Base-by-base conservation (phyloP, 2,888 invertebrate genomes). In the Hemithea aestivaria region DNA sequence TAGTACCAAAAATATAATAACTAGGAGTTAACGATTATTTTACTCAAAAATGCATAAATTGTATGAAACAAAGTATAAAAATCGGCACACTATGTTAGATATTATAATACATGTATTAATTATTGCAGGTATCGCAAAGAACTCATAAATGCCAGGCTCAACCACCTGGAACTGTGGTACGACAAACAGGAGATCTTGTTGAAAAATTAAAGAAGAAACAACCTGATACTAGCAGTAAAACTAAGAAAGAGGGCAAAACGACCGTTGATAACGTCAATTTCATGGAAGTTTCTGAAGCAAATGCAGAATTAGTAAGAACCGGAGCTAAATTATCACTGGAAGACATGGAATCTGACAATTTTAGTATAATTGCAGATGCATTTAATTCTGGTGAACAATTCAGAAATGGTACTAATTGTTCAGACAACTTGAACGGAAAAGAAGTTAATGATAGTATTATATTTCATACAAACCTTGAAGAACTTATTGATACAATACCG, bases 121-220 rank as follows among this genome's bases (percentile, higher is more conserved):
- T 27, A 7, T 69, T 48, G 10, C 57, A 92, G 91, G 94, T 95
- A 6, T 94, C 94, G 33, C 93, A 94, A 70, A 88, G 94, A 60
- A 94, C 94, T 2, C 95, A 95, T 62, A 95, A 94, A 76, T 95
- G 95, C 62, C 87, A 89, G 41, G 84, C 84, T 2, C 91, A 91
- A 61, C 89, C 90, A 35, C 89, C 90, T 20, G 91, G 90, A 8
- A 85, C 83, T 8, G 89, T 90, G 1, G 68, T 89, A 1, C 70
- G 89, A 12, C 85, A 84, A 65, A 67, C 74, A 24, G 80, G 82
- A 9, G 83, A 87, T 45, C 71, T 89, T 2, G 72, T 89, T 8
- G 85, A 88, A 62, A 88, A 88, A 61, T 64, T 89, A 3, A 84
- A 82, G 55, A 77, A 77, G 53, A 82, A 82, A 60, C 66, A 80